Evolutionary conservation across 2,797 vertebrate species (phyloP).

Genomic region (Bufotes viridis): DNA sequence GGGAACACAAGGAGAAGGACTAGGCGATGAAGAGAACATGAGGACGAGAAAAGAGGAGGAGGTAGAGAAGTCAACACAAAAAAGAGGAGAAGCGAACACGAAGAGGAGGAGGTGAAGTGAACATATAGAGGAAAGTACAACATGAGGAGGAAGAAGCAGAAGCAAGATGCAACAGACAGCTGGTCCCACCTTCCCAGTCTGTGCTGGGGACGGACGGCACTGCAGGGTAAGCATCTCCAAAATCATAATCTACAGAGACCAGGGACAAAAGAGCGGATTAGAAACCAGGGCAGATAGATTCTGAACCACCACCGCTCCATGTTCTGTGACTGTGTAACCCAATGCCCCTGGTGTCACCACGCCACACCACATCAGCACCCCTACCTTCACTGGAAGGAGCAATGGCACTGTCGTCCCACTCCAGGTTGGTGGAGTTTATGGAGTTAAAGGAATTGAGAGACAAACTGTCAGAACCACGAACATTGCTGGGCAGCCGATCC

Average conservation of each 20-base stretch:
- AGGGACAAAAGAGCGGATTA: slow-evolving; percentile 89
- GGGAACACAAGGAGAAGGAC: too few relatives aligned
- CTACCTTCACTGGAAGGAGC: slow-evolving; percentile 97
- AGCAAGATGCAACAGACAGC: slow-evolving; percentile 72
- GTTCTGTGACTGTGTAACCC: background rate
- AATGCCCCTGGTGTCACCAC: background rate
- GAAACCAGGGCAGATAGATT: slow-evolving; percentile 64
- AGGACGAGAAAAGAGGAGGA: too few relatives aligned
- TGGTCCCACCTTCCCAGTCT: slow-evolving; percentile 99
- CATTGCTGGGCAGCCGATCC: slow-evolving; percentile 90
- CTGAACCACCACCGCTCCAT: background rate
- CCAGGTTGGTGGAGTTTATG: slow-evolving; percentile 94
- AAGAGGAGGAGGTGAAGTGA: background rate
- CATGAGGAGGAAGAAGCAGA: background rate
- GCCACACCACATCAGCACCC: background rate
- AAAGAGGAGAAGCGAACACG: background rate
- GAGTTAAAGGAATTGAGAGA: slow-evolving; percentile 98
- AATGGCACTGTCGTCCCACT: slow-evolving; percentile 98
- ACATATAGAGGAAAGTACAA: background rate
- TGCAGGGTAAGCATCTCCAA: slow-evolving; percentile 99
- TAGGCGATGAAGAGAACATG: background rate
- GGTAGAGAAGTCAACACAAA: background rate
- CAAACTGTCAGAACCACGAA: slow-evolving; percentile 86
- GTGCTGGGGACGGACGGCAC: slow-evolving; percentile 97
- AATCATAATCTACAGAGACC: slow-evolving; percentile 99